Evolutionary conservation across 2,888 invertebrate genomes (phyloP), one percentile per base, ranked within the genome.

Genomic region (Lasioglossum leucozonium): DNA sequence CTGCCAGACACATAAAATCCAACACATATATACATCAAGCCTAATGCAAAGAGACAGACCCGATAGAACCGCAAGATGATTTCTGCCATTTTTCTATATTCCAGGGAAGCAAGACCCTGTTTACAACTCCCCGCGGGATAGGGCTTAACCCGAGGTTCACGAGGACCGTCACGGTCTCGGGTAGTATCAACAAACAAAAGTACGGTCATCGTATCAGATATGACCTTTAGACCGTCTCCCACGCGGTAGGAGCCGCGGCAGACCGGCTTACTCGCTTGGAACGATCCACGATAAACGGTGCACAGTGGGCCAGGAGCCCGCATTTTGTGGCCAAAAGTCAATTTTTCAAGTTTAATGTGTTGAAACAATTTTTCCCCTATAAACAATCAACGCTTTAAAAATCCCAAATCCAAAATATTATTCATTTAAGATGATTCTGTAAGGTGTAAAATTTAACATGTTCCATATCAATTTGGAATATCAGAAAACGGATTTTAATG

Each of bases 231-330:
- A 79, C 40, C 30, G 8, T 37, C 44, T 67, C 76, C 76, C 44
- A n/a, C 37, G 5, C 11, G 62, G 37, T 76, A 58, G 55, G 18
- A 72, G 37, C 51, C n/a, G 4, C 72, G 26, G 44, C 22, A 37
- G 65, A 69, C 42, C 13, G n/a, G 40, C 26, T 69, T 69, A 26
- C 11, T 40, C 67, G 81, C 55, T 42, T 26, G 30, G 44, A 77
- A 18, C 16, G 42, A 8, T 72, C 30, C 55, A 55, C 71, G 77
- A 84, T 77, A 82, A 77, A 62, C 71, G n/a, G n/a, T n/a, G n/a
- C n/a, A n/a, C n/a, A n/a, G n/a, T n/a, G n/a, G n/a, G n/a, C n/a
- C n/a, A n/a, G n/a, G n/a, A n/a, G n/a, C n/a, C n/a, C n/a, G n/a
- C n/a, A n/a, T n/a, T n/a, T n/a, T n/a, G n/a, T n/a, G n/a, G n/a